phyloP scores from a whole-genome alignment of 2,797 vertebrate species.

The Sebastes melanostomus region DNA sequence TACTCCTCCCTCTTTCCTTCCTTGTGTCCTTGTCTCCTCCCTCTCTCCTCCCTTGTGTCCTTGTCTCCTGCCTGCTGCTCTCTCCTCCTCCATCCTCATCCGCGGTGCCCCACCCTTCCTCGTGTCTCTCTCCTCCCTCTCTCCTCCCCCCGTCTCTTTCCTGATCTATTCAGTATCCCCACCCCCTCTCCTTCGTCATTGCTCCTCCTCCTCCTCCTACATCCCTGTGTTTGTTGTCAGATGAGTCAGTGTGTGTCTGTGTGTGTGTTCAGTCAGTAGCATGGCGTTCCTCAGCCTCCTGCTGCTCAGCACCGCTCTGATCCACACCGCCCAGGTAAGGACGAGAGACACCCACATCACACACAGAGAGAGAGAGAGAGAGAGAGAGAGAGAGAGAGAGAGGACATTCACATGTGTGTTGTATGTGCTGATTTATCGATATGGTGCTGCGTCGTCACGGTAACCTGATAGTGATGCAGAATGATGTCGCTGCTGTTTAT shows the following conservation, averaged over 20 bases:
- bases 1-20: not conserved
- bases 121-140: not conserved
- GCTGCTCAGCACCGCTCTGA: conserved; percentile 60
- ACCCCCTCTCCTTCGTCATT: not conserved
- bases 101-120: too few relatives aligned
- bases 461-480: conserved; percentile 22
- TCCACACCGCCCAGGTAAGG: conserved; percentile 66
- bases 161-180: not conserved
- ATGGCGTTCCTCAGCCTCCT: conserved; percentile 69
- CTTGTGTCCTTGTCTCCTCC: not conserved
- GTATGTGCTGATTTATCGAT: not conserved
- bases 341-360: not conserved
- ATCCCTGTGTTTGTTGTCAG: not conserved
- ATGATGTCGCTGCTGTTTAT: conserved; percentile 2
- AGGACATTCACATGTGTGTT: not conserved
- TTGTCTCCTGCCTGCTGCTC: not conserved
- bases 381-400: not conserved
- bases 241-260: conserved; percentile 44
- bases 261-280: conserved; percentile 44
- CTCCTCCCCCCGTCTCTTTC: not conserved
- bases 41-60: not conserved
- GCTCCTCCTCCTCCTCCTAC: not conserved
- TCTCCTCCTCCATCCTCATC: not conserved
- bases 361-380: not conserved
- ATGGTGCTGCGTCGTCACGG: not conserved